phyloP scores from a whole-genome alignment of 2,888 invertebrate species.

The Cryptophagus acutangulus region DNA sequence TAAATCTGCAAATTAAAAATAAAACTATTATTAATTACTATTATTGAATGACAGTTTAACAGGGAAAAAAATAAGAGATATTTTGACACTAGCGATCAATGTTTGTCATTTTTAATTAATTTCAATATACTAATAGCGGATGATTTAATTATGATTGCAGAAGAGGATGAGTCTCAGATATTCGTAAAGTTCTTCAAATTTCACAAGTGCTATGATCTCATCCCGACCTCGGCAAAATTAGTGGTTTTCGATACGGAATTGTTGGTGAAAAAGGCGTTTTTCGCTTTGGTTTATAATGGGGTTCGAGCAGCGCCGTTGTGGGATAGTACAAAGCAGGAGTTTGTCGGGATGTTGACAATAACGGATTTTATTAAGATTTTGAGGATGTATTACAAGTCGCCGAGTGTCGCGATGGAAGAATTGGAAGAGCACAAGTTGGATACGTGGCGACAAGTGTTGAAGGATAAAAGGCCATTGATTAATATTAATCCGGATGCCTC shows the following conservation, averaged over 20 bases:
- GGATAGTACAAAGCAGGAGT: conserved; percentile 88
- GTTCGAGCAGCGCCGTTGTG: conserved; percentile 96
- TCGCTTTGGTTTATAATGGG: conserved; percentile 97
- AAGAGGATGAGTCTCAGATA: conserved; percentile 95
- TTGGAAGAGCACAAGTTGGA: conserved; percentile 94
- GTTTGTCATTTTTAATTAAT: too few species aligned
- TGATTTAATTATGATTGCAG: conserved; percentile 69
- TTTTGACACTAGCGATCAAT: too few species aligned
- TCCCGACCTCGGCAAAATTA: conserved; percentile 97
- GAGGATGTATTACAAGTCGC: conserved; percentile 95
- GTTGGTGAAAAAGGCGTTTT: conserved; percentile 97
- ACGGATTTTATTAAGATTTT: conserved; percentile 99
- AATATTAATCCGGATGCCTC: conserved; percentile 91
- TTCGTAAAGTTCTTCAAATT: conserved; percentile 99
- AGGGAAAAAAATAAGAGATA: too few species aligned
- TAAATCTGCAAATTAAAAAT: too few species aligned
- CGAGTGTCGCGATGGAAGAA: conserved; percentile 90
- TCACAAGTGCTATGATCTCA: conserved; percentile 99
- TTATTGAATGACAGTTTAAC: too few species aligned
- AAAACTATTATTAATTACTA: too few species aligned
- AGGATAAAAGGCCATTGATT: conserved; percentile 82
- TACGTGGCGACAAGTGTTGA: conserved; percentile 91
- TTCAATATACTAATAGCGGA: too few species aligned
- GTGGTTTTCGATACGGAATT: conserved; percentile 99
- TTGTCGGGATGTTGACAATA: conserved; percentile 98